A percentile compares a stretch with the other conserved stretches of the same genome.
Conservation (phyloP, 2,797 vertebrate genomes). For the Neopelma chrysocephalum region DNA sequence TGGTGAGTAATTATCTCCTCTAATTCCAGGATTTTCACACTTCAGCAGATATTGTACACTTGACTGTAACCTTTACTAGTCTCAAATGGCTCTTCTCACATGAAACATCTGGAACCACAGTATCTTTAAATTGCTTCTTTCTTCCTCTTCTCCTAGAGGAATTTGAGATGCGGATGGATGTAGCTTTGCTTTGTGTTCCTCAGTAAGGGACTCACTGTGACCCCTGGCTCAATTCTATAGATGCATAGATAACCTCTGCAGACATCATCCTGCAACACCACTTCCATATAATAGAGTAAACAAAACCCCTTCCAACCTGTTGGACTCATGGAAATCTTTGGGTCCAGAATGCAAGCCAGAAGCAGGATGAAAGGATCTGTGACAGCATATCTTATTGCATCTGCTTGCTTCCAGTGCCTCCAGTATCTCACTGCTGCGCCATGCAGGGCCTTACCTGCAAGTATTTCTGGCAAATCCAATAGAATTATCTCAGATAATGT, state of each 20-base stretch:
- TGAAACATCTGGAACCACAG: not conserved
- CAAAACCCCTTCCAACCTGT: not conserved
- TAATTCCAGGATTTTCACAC: not conserved
- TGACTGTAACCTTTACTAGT: not conserved
- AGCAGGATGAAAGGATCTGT: not conserved
- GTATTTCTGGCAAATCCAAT: not conserved
- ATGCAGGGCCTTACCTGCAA: not conserved
- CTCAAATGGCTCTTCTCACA: not conserved
- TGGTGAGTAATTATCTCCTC: not conserved
- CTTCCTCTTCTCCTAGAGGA: not conserved
- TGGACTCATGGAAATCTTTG: not conserved
- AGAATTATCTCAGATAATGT: not conserved
- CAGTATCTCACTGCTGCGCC: not conserved
- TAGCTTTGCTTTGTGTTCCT: not conserved
- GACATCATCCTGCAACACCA: not conserved
- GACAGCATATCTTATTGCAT: not conserved
- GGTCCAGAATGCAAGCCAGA: not conserved
- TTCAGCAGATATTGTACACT: not conserved
- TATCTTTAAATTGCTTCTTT: not conserved
- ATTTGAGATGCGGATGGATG: not conserved
- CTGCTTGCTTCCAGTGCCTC: not conserved
- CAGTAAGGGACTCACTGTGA: not conserved
- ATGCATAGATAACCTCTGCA: not conserved
- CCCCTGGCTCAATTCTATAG: not conserved
- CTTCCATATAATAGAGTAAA: not conserved